These are phyloP conservation scores for Hydropotes inermis DNA, from an alignment of 2,113 vertebrate species.

Conservation along the genomic window DNA sequence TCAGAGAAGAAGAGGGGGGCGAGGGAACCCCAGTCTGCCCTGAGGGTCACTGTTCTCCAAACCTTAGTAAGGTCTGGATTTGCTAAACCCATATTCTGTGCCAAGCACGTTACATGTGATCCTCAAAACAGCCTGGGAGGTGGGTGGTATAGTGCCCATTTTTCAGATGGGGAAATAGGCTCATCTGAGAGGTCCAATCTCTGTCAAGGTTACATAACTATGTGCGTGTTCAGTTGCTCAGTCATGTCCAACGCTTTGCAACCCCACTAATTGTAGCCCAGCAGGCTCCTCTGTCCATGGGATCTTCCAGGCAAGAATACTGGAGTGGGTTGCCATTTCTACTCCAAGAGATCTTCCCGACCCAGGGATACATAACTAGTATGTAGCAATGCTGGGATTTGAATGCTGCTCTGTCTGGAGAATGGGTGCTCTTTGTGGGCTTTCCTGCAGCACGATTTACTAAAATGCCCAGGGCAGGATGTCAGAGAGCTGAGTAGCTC, in stretches of 20 bases:
- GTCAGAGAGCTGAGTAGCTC: neutral
- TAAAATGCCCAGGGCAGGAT: neutral
- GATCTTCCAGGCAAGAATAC: neutral
- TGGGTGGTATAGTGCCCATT: neutral
- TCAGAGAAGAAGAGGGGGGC: neutral
- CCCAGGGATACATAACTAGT: neutral
- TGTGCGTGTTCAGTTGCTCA: neutral
- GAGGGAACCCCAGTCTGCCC: neutral
- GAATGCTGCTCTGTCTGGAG: neutral
- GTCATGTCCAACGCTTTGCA: neutral
- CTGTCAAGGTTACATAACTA: neutral
- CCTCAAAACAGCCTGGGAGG: neutral
- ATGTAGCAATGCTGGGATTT: neutral
- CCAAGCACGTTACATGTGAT: neutral
- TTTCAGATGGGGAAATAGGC: neutral
- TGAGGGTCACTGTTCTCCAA: neutral
- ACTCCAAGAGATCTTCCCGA: neutral
- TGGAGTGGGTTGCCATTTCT: neutral
- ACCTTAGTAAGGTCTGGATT: constrained; percentile 12
- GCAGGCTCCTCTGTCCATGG: neutral
- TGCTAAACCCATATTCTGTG: neutral
- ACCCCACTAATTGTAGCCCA: neutral
- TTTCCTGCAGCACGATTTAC: neutral
- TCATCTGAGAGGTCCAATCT: neutral
- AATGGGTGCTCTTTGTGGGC: neutral